Evolutionary conservation across 2,113 vertebrate genomes (phyloP), one percentile per base, ranked within the genome.

Genomic region (Chrysochloris asiatica): DNA sequence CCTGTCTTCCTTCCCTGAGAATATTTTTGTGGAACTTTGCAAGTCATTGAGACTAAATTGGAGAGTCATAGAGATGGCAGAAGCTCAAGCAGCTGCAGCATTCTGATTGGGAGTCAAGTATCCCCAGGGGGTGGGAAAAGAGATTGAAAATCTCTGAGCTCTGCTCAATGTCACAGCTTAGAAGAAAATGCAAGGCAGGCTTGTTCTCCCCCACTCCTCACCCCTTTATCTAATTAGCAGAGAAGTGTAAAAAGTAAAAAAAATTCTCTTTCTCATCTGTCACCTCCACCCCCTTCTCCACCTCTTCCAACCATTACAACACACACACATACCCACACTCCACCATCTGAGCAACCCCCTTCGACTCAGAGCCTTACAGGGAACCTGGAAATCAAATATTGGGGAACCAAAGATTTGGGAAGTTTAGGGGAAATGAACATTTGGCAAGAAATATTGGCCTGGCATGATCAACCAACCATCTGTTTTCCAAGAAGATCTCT

Each of bases 211-310:
- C 16, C 30, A 36, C 52, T 21, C 17, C 19, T 41, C 28, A 41
- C 26, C n/a, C 75, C 69, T 71, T 92, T 93, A 96, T 93, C 94
- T 95, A 91, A 93, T 95, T 95, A 96, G 85, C 95, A 95, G 83
- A 91, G 50, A 75, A 65, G 91, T 96, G 96, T 94, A 83, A 96
- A 92, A 93, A 90, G 92, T 86, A 89, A 86, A 91, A 94, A 93
- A 86, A 91, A 85, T 85, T 87, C n/a, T 43, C 85, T 90, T 80
- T 36, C 73, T 82, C 81, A 73, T 43, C 56, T 89, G 48, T 38
- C 72, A 94, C 30, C 59, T 90, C 76, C 22, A 5, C 63, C 90
- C 79, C 69, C 28, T 81, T 78, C 86, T 11, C 63, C 14, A 30
- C 17, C 28, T 61, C n/a, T 41, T n/a, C 54, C 41, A 22, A 33